phyloP scores from a whole-genome alignment of 2,113 vertebrate species.

The Panthera tigris region DNA sequence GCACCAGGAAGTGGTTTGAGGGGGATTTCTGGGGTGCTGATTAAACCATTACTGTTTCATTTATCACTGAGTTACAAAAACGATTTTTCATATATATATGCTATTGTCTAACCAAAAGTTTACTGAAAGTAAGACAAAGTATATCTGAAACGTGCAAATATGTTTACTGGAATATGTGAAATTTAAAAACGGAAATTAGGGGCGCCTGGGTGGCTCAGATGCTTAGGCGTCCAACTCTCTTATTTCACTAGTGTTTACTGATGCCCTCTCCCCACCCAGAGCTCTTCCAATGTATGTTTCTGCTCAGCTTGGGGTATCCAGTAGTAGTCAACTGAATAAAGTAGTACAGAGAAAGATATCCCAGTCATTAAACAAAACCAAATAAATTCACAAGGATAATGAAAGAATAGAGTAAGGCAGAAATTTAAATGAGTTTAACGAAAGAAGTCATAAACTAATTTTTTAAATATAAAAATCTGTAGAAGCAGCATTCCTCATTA shows the following conservation, averaged over 20 bases:
- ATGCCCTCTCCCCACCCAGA: not conserved
- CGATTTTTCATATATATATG: not conserved
- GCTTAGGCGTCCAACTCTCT: too few relatives aligned
- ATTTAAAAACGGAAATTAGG: not conserved
- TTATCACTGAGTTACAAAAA: not conserved
- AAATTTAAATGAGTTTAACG: not conserved
- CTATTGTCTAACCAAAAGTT: conserved; percentile 6
- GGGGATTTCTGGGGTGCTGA: not conserved
- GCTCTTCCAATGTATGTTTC: not conserved
- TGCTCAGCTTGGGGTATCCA: not conserved
- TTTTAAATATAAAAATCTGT: not conserved
- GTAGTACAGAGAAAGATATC: not conserved
- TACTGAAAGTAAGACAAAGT: not conserved
- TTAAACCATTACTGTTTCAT: not conserved
- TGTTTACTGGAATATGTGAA: not conserved
- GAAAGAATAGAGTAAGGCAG: accelerated
- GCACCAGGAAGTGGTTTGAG: not conserved
- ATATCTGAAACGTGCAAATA: not conserved
- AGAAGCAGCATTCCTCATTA: conserved; percentile 5
- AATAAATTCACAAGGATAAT: conserved; percentile 39
- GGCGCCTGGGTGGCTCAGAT: too few relatives aligned
- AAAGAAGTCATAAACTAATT: conserved; percentile 25
- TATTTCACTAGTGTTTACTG: not conserved
- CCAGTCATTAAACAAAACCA: not conserved
- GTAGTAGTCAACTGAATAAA: not conserved